Evolutionary conservation across 2,113 vertebrate species (phyloP).

Genomic region (Struthidea cinerea): DNA sequence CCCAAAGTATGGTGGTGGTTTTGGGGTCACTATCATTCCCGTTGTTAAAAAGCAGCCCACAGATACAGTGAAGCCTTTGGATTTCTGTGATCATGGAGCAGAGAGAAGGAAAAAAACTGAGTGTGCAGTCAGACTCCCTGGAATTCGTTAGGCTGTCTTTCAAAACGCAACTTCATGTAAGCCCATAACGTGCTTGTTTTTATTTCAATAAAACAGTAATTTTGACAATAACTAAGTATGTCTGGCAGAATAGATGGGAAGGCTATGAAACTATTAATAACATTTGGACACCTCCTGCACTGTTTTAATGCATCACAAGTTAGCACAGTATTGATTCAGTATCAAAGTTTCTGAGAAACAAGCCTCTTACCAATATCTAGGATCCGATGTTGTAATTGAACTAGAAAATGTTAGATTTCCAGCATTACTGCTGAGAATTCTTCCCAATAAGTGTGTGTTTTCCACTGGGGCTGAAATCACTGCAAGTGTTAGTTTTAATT

Average conservation of each 20-base stretch:
- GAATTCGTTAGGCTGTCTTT: slow-evolving; percentile 5
- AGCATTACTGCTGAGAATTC: slow-evolving; percentile 75
- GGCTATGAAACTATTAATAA: slow-evolving; percentile 74
- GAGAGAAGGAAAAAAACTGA: neutral
- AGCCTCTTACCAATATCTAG: slow-evolving; percentile 77
- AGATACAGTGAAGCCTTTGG: neutral
- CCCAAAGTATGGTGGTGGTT: neutral
- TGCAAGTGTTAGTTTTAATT: slow-evolving; percentile 66
- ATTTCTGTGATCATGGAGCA: neutral
- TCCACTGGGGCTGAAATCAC: slow-evolving; percentile 69
- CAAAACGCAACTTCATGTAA: slow-evolving; percentile 45
- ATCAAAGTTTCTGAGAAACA: slow-evolving; percentile 70
- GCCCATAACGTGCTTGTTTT: slow-evolving; percentile 47
- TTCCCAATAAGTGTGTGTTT: slow-evolving; percentile 77
- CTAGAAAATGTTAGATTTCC: slow-evolving; percentile 75
- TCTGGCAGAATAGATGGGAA: slow-evolving; percentile 61
- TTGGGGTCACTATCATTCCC: neutral
- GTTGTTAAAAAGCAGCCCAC: neutral
- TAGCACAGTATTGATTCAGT: slow-evolving; percentile 71
- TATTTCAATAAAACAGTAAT: slow-evolving; percentile 67
- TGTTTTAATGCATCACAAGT: slow-evolving; percentile 70
- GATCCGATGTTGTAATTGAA: slow-evolving; percentile 74
- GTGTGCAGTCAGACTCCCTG: neutral
- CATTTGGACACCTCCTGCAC: slow-evolving; percentile 54
- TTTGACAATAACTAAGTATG: slow-evolving; percentile 70